Base-by-base conservation (phyloP, 2,888 invertebrate genomes). In the Scaptomyza tumidula region DNA sequence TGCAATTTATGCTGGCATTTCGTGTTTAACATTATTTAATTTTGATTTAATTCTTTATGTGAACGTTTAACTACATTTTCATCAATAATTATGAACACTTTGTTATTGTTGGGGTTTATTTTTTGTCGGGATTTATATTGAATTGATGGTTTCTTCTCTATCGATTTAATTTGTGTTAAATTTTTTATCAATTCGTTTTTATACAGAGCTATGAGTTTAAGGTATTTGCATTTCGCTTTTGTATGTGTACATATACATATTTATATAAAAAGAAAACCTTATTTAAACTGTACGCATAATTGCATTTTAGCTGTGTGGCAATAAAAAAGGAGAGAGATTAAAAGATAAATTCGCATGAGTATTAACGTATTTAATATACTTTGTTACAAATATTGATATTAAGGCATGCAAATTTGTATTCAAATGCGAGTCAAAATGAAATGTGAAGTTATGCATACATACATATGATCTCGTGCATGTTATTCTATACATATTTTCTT, bases 81-180 rank as follows among this genome's bases (percentile, higher is more conserved):
- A 65, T 80, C 77, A 61, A 77, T 64, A 73, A 49, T 71, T 78
- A 77, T 83, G 83, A 84, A 85, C 83, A 84, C 83, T 71, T 80
- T 79, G 66, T 72, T 78, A 72, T 75, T 72, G 77, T 64, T 75
- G 64, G 59, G 52, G 39, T 7, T 14, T n/a, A 19, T 19, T 52
- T 24, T 54, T 41, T 39, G 52, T 61, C 3, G 14, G 14, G 13
- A 65, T 71, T 52, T 46, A 14, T 54, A 48, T 60, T 60, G 53
- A 37, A 57, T 60, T 55, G 31, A 43, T 61, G 56, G 19, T 56
- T 33, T 46, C 45, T 48, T 19, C 50, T 39, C 14, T 19, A 50
- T 57, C 53, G 48, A 44, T 61, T 52, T 55, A 57, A 60, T 55
- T 58, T 35, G 13, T 53, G 4, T 58, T 50, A 48, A 14, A 56